Base-by-base conservation (phyloP, 2,888 invertebrate species). In the Drosophila gaucha region DNA sequence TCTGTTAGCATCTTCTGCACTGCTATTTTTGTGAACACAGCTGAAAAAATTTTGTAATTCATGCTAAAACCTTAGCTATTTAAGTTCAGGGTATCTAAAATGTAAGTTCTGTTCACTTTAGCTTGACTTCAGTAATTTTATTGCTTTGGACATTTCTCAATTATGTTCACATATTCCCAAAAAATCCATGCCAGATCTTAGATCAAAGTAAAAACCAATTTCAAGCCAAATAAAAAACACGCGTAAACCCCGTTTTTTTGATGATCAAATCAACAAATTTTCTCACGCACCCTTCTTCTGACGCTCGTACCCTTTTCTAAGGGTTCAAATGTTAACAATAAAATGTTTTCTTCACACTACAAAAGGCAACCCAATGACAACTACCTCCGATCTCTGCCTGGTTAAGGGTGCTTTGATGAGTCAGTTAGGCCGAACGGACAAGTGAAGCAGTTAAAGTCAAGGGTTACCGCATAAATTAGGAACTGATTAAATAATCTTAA, bases 391-490 rank as follows among this genome's bases (percentile, higher is more conserved):
- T 30, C 18, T 60, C 26, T 14, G 3, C 22, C 24, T 30, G 24
- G 35, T 36, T 36, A 71, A 28, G 72, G 68, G 56, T 64, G 49
- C 3, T 22, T 20, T 47, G 72, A 47, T 31, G 49, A 46, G 26
- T 44, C 26, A 36, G 16, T 26, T 22, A 2, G 12, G 16, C 10
- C 28, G 26, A 26, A 22, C 20, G 28, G 39, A 39, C 33, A 55
- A 63, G 50, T 63, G 55, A 47, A 69, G 28, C 47, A 46, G 31
- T 12, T 46, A 41, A 24, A 62, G 64, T 50, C 64, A 62, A 63
- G 33, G 24, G 10, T 59, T 43, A 20, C 57, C 26, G 33, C 26
- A 43, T 24, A 59, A 59, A 24, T 59, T 30, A 30, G n/a, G 2
- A 24, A 9, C 26, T 36, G 44, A 36, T 60, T 38, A 20, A 39